These are phyloP conservation scores for Drosophila carrolli DNA, from an alignment of 1,140 invertebrate species.

Conservation along the genomic window DNA sequence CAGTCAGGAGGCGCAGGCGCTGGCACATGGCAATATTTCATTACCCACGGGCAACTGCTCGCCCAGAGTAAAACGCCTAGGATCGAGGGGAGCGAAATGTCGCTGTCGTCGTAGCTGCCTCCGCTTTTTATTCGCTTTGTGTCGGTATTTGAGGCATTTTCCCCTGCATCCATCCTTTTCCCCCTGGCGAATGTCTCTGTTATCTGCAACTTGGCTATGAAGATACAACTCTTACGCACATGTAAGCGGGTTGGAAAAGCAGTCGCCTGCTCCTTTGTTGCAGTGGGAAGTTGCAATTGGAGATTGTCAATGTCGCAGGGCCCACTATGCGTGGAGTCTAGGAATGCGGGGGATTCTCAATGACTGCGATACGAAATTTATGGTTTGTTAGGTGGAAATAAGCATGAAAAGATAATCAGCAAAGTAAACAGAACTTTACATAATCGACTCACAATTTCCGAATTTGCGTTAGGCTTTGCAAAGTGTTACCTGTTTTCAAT, in stretches of 20 bases:
- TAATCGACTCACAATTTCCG: neutral
- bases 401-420: constrained; percentile 16
- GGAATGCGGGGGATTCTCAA: constrained; percentile 32
- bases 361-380: constrained; percentile 15
- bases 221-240: constrained; percentile 52
- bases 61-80: constrained; percentile 16
- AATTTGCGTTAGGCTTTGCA: no score
- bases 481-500: no score
- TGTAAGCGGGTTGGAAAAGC: neutral
- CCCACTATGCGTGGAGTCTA: constrained; percentile 15
- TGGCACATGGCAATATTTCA: constrained; percentile 78
- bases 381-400: constrained; percentile 30
- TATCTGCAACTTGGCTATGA: constrained; percentile 52
- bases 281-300: constrained; percentile 38
- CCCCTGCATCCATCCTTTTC: neutral
- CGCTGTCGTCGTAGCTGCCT: constrained; percentile 33
- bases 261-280: constrained; percentile 32
- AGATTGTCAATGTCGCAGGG: constrained; percentile 38
- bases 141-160: constrained; percentile 62
- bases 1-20: constrained; percentile 69
- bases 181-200: constrained; percentile 13
- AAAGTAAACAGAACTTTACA: constrained; percentile 3
- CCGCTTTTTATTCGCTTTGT: constrained; percentile 53
- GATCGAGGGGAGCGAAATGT: constrained; percentile 22
- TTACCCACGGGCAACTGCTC: constrained; percentile 65